phyloP scores from a whole-genome alignment of 2,888 invertebrate species.

The Apantesis nais region DNA sequence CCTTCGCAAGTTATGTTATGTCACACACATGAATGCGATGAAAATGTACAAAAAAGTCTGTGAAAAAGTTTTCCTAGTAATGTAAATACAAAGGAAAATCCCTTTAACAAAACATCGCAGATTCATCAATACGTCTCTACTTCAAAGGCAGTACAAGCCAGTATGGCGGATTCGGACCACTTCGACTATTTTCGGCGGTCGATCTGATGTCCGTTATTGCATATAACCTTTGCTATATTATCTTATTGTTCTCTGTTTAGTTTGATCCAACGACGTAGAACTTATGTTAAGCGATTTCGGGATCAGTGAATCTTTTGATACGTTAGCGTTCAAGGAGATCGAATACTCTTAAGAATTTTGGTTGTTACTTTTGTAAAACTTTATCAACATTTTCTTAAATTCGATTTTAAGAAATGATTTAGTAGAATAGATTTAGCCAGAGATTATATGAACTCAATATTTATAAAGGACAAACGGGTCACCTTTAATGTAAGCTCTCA shows the following conservation, averaged over 20 bases:
- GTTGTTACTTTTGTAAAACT: constrained; percentile 3
- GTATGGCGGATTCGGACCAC: constrained; percentile 37
- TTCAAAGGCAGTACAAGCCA: constrained; percentile 37
- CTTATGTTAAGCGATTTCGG: constrained; percentile 43
- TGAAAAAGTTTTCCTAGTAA: background rate
- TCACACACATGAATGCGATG: background rate
- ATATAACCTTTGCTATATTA: constrained; percentile 50
- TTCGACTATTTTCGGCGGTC: constrained; percentile 38
- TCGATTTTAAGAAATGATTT: background rate
- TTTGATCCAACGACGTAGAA: constrained; percentile 42
- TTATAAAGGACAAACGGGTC: background rate
- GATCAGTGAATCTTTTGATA: constrained; percentile 47
- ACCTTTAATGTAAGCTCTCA: too few species aligned
- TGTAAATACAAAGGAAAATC: too few species aligned
- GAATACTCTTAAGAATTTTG: constrained; percentile 5
- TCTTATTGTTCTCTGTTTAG: constrained; percentile 46
- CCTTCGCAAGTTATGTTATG: background rate
- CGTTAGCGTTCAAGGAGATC: constrained; percentile 16
- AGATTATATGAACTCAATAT: background rate
- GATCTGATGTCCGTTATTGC: constrained; percentile 42
- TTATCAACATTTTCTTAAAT: background rate
- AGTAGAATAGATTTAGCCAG: background rate
- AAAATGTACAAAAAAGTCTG: background rate
- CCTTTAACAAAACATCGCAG: constrained; percentile 22
- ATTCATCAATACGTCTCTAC: constrained; percentile 28